Evolutionary conservation across 2,797 vertebrate genomes (phyloP).

Genomic region (Rhabdophis nuchalis): DNA sequence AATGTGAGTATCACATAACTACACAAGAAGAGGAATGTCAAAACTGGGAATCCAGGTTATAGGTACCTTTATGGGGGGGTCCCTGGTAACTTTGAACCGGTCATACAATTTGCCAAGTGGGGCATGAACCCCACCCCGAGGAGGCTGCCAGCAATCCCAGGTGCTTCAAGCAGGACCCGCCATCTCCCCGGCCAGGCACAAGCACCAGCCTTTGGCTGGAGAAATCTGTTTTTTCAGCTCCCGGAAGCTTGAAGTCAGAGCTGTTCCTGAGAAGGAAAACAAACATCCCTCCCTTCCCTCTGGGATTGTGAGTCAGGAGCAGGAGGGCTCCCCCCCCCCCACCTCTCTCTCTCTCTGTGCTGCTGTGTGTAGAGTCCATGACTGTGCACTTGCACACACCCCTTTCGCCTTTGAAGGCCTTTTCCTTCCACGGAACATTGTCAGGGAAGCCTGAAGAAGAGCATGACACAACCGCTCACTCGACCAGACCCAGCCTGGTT

Average conservation of each 20-base stretch:
- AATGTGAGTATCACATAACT: neutral
- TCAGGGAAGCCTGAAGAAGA: neutral
- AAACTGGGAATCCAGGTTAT: neutral
- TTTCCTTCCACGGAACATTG: constrained; percentile 16
- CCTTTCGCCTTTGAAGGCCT: neutral
- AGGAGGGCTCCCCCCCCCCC: neutral
- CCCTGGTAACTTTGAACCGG: neutral
- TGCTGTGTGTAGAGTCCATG: neutral
- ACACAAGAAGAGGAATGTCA: neutral
- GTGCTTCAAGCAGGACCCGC: accelerated
- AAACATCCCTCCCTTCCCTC: neutral
- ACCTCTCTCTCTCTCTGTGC: neutral
- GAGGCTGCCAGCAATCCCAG: too few relatives aligned
- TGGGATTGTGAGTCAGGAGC: neutral
- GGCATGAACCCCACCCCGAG: neutral
- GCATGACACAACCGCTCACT: neutral
- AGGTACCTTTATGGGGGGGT: too few relatives aligned
- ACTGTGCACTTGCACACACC: neutral
- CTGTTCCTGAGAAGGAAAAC: constrained; percentile 5
- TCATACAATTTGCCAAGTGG: neutral
- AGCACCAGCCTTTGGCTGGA: neutral
- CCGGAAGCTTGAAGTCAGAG: constrained; percentile 5
- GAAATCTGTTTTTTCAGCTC: neutral
- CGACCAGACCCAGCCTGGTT: neutral
- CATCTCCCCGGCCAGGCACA: neutral